Evolutionary conservation across 30 jellyfish, hydroid and myxozoan species (phyloP).

Genomic region (Euphysa ruthae): DNA sequence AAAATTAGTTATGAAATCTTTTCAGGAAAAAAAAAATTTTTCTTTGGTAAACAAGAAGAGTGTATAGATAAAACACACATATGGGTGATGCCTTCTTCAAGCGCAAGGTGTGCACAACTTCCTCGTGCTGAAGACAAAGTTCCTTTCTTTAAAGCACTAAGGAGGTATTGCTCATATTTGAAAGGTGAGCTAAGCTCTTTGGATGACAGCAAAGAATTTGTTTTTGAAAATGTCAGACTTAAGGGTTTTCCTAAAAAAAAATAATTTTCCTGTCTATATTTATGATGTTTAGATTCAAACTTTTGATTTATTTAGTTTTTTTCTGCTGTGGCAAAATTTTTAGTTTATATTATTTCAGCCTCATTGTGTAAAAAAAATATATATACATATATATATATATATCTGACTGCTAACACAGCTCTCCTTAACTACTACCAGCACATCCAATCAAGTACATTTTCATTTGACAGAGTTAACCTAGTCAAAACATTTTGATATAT

Average conservation of each 20-base stretch:
- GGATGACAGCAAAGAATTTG: constrained; percentile 29
- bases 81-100: constrained; percentile 44
- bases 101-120: constrained; percentile 39
- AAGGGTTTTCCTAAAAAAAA: constrained; percentile 18
- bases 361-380: too few relatives aligned
- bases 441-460: too few relatives aligned
- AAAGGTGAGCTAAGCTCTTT: constrained; percentile 4
- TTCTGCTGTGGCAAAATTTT: too few relatives aligned
- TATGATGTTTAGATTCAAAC: too few relatives aligned
- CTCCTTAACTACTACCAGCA: too few relatives aligned
- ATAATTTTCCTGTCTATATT: too few relatives aligned
- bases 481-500: too few relatives aligned
- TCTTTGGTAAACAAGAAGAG: constrained; percentile 17
- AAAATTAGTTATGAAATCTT: constrained; percentile 21
- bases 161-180: constrained; percentile 13
- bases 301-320: too few relatives aligned
- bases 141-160: constrained; percentile 24
- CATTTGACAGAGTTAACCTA: too few relatives aligned
- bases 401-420: too few relatives aligned
- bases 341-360: too few relatives aligned
- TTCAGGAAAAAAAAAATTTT: constrained; percentile 22
- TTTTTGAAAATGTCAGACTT: constrained; percentile 1
- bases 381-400: too few relatives aligned
- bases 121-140: constrained; percentile 38
- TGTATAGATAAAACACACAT: constrained; percentile 14